These are phyloP conservation scores for Linyphia triangularis DNA, from an alignment of 2,888 invertebrate genomes.

Conservation along the genomic window DNA sequence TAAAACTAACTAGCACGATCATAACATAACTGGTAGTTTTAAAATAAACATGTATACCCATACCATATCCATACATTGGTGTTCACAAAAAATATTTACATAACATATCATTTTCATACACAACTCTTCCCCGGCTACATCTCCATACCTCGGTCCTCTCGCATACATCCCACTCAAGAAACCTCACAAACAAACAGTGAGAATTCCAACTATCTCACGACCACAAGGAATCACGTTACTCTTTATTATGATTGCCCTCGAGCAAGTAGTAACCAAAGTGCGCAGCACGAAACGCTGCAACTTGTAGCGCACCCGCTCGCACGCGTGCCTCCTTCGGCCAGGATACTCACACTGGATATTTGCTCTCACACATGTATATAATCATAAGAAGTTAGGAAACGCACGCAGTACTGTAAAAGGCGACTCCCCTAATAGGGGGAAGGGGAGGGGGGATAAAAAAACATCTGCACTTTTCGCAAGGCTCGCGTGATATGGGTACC, in stretches of 20 bases:
- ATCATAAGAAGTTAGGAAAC: conserved; percentile 72
- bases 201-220: neutral
- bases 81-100: too few species aligned
- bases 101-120: neutral
- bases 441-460: conserved; percentile 53
- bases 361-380: conserved; percentile 74
- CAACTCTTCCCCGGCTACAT: too few species aligned
- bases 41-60: too few species aligned
- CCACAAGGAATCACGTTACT: conserved; percentile 32
- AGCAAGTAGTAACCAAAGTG: conserved; percentile 24
- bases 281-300: neutral
- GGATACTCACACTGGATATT: conserved; percentile 68
- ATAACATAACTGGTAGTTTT: too few species aligned
- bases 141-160: neutral
- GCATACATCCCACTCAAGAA: neutral
- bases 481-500: conserved; percentile 55
- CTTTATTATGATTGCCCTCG: conserved; percentile 51
- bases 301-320: neutral
- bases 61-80: too few species aligned
- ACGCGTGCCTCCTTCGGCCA: neutral
- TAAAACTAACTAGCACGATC: too few species aligned
- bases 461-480: conserved; percentile 70
- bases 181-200: neutral
- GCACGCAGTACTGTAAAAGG: conserved; percentile 62
- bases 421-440: conserved; percentile 45